phyloP scores from a whole-genome alignment of 2,113 vertebrate species.

The Todiramphus chloris region DNA sequence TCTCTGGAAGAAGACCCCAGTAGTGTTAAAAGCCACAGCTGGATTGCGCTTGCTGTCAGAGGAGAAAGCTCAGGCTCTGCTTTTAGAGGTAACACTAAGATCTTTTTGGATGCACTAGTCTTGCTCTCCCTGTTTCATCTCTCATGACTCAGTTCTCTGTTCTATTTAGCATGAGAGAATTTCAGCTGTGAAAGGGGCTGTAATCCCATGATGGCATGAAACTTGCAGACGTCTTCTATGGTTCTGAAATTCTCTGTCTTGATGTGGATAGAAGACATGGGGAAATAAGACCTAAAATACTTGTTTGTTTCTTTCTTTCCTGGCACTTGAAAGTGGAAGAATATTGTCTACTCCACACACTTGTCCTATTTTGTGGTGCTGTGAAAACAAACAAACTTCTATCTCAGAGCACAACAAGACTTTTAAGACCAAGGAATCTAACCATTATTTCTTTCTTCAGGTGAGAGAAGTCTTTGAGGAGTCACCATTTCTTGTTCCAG shows the following conservation, averaged over 20 bases:
- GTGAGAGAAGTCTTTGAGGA: conserved; percentile 87
- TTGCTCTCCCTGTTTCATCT: neutral
- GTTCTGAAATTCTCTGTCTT: neutral
- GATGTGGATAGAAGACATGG: neutral
- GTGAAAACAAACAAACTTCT: neutral
- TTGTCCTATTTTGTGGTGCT: neutral
- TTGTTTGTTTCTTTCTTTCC: neutral
- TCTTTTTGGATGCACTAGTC: neutral
- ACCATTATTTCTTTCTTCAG: conserved; percentile 62
- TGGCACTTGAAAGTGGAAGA: neutral
- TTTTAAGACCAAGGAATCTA: neutral
- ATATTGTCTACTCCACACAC: neutral
- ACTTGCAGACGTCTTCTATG: neutral
- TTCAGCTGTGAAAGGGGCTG: neutral
- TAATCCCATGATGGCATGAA: neutral
- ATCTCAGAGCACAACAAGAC: neutral
- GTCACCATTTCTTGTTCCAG: conserved; percentile 93
- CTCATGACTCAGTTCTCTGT: neutral
- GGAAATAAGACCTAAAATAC: neutral
- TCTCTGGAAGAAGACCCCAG: conserved; percentile 90
- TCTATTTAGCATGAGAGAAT: neutral
- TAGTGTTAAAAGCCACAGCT: conserved; percentile 95
- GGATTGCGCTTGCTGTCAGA: conserved; percentile 90
- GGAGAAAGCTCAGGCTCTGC: conserved; percentile 86
- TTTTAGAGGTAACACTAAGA: conserved; percentile 81